Base-by-base conservation (phyloP, 2,113 vertebrate species). In the Tyto alba region DNA sequence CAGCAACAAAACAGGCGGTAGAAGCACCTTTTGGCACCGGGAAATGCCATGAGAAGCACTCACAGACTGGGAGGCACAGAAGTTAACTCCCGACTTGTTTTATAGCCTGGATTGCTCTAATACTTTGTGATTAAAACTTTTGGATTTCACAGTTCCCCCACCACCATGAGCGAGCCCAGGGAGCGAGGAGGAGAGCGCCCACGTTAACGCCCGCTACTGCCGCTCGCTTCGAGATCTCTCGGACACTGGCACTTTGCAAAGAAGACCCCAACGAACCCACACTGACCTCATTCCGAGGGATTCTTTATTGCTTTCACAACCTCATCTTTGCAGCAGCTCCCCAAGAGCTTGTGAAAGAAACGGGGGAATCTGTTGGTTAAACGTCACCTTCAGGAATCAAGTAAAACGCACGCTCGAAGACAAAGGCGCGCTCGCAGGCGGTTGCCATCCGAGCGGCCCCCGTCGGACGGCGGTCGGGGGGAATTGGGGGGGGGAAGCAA, bases 231-330 rank as follows among this genome's bases (percentile, higher is more conserved):
- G 57, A 68, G 29, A 75, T 17, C 30, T 80, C 63, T 53, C 50
- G 80, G 21, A 57, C 20, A 62, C 0, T 21, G 27, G 26, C 45
- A 69, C 19, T 69, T 48, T 57, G 45, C 12, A n/a, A 88, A 85
- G 25, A 45, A 63, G 25, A 53, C 8, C 2, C 10, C 15, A 60
- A 36, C 26, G 66, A 60, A 60, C n/a, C 34, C 64, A 74, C 55
- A 27, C 2, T 10, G 45, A 63, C 47, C 26, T 43, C 36, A 60
- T 68, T 94, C 73, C 45, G 48, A 55, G 62, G 62, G n/a, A 79
- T 62, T 56, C 40, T 97, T 96, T 93, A 94, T 94, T 96, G 53
- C 66, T 55, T 86, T 40, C n/a, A 71, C 72, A 74, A 29, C 18
- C 59, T 75, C 29, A 38, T 48, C 9, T 72, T 90, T 92, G 40